Conservation (phyloP, 2,797 vertebrate genomes). For the Tauraco hartlaubi region DNA sequence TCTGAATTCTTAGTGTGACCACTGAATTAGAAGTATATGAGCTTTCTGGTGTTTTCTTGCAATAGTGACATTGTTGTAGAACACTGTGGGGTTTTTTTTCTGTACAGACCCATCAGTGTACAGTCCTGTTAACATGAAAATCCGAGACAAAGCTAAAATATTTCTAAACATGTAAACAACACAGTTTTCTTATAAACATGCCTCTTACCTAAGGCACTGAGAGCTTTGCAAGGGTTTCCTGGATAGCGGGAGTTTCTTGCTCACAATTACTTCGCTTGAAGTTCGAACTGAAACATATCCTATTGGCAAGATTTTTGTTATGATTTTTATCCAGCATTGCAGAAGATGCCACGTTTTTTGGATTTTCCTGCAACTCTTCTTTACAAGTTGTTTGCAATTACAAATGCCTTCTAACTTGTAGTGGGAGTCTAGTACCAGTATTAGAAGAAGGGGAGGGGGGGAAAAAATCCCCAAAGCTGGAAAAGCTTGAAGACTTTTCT, state of each 20-base stretch:
- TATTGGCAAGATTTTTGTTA: not conserved
- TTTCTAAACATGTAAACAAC: not conserved
- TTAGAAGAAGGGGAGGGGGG: not conserved
- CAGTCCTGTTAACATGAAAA: not conserved
- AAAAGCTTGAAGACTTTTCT: not conserved
- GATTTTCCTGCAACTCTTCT: not conserved
- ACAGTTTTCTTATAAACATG: not conserved
- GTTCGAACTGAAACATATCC: not conserved
- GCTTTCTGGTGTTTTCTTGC: not conserved
- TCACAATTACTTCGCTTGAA: not conserved
- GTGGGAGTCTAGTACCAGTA: not conserved
- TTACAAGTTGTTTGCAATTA: not conserved
- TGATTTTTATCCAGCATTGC: not conserved
- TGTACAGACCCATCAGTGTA: fast-evolving
- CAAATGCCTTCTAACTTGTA: not conserved
- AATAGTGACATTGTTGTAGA: not conserved
- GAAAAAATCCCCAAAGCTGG: not conserved
- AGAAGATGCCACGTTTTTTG: not conserved
- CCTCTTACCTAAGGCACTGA: not conserved
- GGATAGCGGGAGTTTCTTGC: not conserved
- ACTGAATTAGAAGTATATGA: not conserved
- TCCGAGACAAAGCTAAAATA: not conserved
- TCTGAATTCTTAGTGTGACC: not conserved
- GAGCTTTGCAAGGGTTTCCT: not conserved
- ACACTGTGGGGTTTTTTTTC: not conserved